These are phyloP conservation scores for Dynastes hyllus DNA, from an alignment of 2,888 invertebrate species.

Conservation along the genomic window DNA sequence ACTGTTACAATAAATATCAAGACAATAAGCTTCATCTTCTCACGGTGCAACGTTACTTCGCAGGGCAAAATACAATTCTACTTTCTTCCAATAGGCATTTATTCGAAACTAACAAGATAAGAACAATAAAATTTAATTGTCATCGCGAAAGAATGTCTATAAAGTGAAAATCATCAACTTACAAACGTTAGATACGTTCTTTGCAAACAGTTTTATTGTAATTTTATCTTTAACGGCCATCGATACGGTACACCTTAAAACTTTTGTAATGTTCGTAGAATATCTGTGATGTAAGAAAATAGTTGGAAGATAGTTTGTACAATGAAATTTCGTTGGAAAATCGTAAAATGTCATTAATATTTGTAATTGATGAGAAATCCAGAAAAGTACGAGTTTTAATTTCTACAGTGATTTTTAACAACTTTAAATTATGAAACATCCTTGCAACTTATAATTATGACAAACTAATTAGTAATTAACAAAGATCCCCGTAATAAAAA, in stretches of 20 bases:
- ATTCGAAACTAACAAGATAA: conserved; percentile 40
- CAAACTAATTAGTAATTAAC: too few species aligned
- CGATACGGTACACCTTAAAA: conserved; percentile 14
- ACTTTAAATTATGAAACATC: too few species aligned
- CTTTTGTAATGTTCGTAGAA: conserved; percentile 30
- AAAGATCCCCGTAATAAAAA: too few species aligned
- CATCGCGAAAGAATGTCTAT: conserved; percentile 20
- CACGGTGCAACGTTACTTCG: neutral
- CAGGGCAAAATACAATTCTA: neutral
- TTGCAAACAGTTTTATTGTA: conserved; percentile 36
- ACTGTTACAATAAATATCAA: neutral
- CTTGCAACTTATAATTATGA: too few species aligned
- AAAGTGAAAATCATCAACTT: conserved; percentile 11
- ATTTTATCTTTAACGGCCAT: conserved; percentile 35
- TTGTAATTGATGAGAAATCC: neutral
- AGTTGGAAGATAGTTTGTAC: neutral
- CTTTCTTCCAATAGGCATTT: conserved; percentile 19
- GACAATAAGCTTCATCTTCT: conserved; percentile 34
- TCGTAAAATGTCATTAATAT: conserved; percentile 11
- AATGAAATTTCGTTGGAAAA: conserved; percentile 8
- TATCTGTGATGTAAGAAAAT: neutral
- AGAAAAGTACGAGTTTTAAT: neutral
- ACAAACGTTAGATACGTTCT: neutral
- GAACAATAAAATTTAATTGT: conserved; percentile 40
- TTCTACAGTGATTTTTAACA: too few species aligned